A percentile compares a stretch with the other conserved stretches of the same genome.
These are phyloP conservation scores for Sericinus montela DNA, from an alignment of 2,888 invertebrate genomes.

Conservation along the genomic window DNA sequence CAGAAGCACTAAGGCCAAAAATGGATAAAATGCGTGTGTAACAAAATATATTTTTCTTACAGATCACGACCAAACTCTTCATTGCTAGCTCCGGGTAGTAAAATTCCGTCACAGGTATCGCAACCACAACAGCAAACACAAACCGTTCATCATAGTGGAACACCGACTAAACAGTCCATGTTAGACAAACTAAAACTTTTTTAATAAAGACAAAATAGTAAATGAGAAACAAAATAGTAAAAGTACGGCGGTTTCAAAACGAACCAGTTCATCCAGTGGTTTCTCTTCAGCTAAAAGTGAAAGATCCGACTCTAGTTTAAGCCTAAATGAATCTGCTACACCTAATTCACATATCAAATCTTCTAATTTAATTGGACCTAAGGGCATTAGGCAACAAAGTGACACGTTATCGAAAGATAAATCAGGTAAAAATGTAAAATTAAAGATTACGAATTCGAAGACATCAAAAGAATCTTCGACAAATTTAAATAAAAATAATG, in stretches of 20 bases:
- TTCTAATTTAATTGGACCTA: slow-evolving; percentile 66
- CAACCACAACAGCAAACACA: slow-evolving; percentile 63
- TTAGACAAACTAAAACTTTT: slow-evolving; percentile 94
- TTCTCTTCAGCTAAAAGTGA: slow-evolving; percentile 94
- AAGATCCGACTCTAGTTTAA: slow-evolving; percentile 82
- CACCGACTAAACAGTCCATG: slow-evolving; percentile 88
- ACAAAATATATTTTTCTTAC: no score
- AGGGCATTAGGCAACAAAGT: slow-evolving; percentile 61
- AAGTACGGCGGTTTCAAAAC: slow-evolving; percentile 83
- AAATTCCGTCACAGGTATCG: slow-evolving; percentile 71
- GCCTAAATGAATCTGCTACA: slow-evolving; percentile 80
- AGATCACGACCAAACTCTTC: slow-evolving; percentile 76
- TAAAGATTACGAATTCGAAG: slow-evolving; percentile 70
- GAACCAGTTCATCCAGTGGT: slow-evolving; percentile 94
- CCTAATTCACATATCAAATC: slow-evolving; percentile 73
- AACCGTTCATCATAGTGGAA: slow-evolving; percentile 73
- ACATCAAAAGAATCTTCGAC: slow-evolving; percentile 64
- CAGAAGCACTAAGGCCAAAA: no score
- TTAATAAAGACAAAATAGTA: slow-evolving; percentile 83
- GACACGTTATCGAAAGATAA: slow-evolving; percentile 73
- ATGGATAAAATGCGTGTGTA: no score
- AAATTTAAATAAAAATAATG: slow-evolving; percentile 55
- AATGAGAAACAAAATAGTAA: slow-evolving; percentile 74
- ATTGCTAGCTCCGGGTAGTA: slow-evolving; percentile 69
- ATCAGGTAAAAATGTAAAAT: slow-evolving; percentile 68